Base-by-base conservation (phyloP, 2,797 vertebrate species). In the Aulostomus chinensis region DNA sequence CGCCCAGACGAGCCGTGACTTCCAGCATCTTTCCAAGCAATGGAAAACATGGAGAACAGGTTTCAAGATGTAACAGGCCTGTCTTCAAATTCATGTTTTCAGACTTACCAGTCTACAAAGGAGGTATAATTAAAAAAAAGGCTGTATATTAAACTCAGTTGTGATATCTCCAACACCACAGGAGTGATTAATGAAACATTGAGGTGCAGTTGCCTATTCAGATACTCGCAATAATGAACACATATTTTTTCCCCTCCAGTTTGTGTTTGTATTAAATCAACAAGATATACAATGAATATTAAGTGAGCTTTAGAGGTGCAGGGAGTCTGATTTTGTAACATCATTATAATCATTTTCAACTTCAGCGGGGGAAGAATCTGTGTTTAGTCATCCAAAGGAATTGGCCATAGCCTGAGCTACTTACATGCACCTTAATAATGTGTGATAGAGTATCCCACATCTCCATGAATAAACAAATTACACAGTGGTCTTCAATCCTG, bases 401-500 rank as follows among this genome's bases (percentile, higher is more conserved):
- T 43, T 62, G 58, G 62, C 55, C 30, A 1, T 1, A 35, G 50
- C 57, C 54, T 1, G 42, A 59, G 18, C 57, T 58, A 68, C 76
- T 79, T 52, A 60, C 64, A 67, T 41, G 53, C 66, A 73, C 69
- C 72, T 68, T 74, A 61, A 79, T 78, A 81, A 78, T 42, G 57
- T 51, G 57, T 73, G 72, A 83, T 73, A 20, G 62, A 74, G 68
- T 58, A 54, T 56, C 38, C 52, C 31, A 43, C 2, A 8, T 76
- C 72, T 45, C 62, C 49, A 68, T 42, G 63, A 81, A 80, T 77
- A 72, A 85, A 83, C 50, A 41, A 78, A 73, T 78, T 76, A 66
- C 51, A 68, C 48, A 49, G 57, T 41, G 46, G 58, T 78, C 70
- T 69, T 77, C 60, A 78, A 57, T 72, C 62, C 45, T 58, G 47